Evolutionary conservation across 2,888 invertebrate genomes (phyloP).

Genomic region (Hipparchia sbordonii): DNA sequence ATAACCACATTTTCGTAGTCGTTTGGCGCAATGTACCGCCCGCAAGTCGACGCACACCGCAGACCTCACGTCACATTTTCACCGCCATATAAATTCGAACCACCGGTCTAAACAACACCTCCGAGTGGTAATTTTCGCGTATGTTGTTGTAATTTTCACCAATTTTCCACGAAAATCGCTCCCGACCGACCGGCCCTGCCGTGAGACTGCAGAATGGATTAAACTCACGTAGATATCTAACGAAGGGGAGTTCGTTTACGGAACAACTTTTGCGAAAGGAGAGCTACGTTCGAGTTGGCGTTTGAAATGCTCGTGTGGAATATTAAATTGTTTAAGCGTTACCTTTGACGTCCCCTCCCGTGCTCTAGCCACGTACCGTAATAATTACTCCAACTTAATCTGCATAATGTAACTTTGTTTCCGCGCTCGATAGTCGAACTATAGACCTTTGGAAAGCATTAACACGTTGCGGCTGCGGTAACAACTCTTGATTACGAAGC

Average conservation of each 20-base stretch:
- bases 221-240: constrained; percentile 83
- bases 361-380: constrained; percentile 64
- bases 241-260: constrained; percentile 78
- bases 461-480: constrained; percentile 44
- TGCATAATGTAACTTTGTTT: constrained; percentile 63
- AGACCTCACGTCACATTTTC: constrained; percentile 61
- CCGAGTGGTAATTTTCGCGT: constrained; percentile 77
- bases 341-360: constrained; percentile 70
- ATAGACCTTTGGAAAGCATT: constrained; percentile 45
- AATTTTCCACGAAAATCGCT: constrained; percentile 75
- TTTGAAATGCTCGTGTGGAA: constrained; percentile 80
- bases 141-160: constrained; percentile 80
- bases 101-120: constrained; percentile 71
- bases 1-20: constrained; percentile 46
- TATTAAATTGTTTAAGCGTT: constrained; percentile 82
- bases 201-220: constrained; percentile 66
- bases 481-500: constrained; percentile 48
- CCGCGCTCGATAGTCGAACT: constrained; percentile 47
- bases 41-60: constrained; percentile 49
- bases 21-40: constrained; percentile 39
- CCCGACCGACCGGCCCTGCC: constrained; percentile 60
- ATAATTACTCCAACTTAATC: constrained; percentile 74
- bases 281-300: constrained; percentile 77
- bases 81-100: constrained; percentile 65
- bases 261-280: constrained; percentile 78